Percentiles rank a stretch among this genome's conserved stretches.
These are phyloP conservation scores for Actinostola sp. DNA, from an alignment of 92 coral and sea anemone genomes.

Conservation along the genomic window DNA sequence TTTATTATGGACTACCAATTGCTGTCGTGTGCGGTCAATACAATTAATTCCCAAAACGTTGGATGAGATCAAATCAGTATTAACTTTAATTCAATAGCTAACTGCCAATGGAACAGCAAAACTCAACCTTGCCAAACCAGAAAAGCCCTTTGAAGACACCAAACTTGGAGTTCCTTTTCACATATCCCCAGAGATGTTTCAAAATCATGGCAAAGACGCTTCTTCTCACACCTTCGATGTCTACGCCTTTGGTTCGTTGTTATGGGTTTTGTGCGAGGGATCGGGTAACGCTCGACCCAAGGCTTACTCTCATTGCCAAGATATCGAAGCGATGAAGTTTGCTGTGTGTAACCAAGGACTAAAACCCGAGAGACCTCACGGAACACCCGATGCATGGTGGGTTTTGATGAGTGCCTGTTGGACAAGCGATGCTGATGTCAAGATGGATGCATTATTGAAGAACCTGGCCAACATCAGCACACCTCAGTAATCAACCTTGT, in stretches of 20 bases:
- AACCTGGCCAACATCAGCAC: background rate
- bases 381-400: constrained; percentile 59
- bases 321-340: constrained; percentile 42
- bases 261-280: constrained; percentile 72
- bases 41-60: no score
- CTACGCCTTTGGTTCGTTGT: constrained; percentile 63
- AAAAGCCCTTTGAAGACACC: constrained; percentile 58
- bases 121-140: constrained; percentile 61
- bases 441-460: background rate
- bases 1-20: no score
- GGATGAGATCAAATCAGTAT: no score
- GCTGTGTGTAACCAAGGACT: constrained; percentile 42
- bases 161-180: constrained; percentile 60
- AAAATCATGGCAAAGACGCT: constrained; percentile 24
- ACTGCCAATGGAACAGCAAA: constrained; percentile 57
- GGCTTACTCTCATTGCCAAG: constrained; percentile 37
- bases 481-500: background rate
- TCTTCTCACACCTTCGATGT: constrained; percentile 38
- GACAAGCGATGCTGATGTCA: background rate
- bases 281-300: constrained; percentile 49
- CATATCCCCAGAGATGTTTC: constrained; percentile 52
- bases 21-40: no score
- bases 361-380: constrained; percentile 46
- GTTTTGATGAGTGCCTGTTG: constrained; percentile 55
- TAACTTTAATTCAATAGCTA: constrained; percentile 38